Conservation (phyloP, 92 coral and sea anemone species). For the Siderastrea radians region DNA sequence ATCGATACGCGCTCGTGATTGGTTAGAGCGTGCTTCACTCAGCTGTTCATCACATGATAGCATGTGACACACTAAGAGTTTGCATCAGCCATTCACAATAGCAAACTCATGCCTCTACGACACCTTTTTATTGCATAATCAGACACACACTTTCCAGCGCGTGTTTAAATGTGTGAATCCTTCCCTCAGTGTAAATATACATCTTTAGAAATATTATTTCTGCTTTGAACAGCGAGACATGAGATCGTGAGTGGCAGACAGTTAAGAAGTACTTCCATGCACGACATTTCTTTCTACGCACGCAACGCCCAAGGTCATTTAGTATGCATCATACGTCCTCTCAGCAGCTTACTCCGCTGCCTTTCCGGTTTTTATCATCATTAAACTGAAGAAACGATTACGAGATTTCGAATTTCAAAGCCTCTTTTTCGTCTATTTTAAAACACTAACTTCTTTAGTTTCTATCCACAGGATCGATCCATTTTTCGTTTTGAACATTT, state of each 20-base stretch:
- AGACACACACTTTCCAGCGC: not conserved
- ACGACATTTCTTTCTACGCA: not conserved
- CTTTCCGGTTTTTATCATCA: conserved; percentile 21
- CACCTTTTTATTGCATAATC: conserved; percentile 8
- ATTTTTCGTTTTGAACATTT: not conserved
- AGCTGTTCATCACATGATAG: conserved; percentile 20
- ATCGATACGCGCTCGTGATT: not conserved
- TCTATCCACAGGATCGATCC: not conserved
- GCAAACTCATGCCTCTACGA: not conserved
- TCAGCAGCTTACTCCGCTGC: not conserved
- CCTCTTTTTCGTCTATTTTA: not conserved
- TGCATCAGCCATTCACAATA: conserved; percentile 32
- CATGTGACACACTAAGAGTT: conserved; percentile 18
- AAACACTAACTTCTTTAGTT: not conserved
- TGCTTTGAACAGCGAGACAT: not conserved
- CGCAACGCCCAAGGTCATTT: not conserved
- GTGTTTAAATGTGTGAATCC: not conserved
- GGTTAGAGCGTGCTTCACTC: not conserved
- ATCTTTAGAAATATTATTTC: not conserved
- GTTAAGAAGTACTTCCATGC: not conserved
- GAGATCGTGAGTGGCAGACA: not conserved
- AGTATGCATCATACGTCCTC: not conserved
- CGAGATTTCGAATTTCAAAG: not conserved
- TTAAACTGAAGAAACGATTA: no score
- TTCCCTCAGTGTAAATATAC: no score